Base-by-base conservation (phyloP, 2,797 vertebrate genomes). In the Ptychadena robeensis region DNA sequence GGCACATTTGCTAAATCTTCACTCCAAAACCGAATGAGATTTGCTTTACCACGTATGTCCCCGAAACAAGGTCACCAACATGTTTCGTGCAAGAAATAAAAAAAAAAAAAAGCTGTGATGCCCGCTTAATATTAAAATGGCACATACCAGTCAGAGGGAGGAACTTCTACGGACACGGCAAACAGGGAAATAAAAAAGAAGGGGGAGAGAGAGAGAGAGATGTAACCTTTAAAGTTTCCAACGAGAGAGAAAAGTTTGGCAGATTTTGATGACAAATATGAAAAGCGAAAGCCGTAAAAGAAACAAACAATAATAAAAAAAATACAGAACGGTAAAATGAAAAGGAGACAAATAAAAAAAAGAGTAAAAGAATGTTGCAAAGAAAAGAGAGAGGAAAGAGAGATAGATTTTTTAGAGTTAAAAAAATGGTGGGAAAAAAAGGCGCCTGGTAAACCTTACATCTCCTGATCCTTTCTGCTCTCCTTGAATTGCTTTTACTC, bases 381-480 rank as follows among this genome's bases (percentile, higher is more conserved):
- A 53, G 11, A 74, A 70, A 37, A 73, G 63, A 79, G 69, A 73
- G n/a, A 38, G 75, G 40, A 53, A 64, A 74, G 37, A 84, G 76
- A 73, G 70, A 40, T 80, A 73, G 72, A 61, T 63, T 74, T 74
- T 83, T 73, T 27, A 80, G 76, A 73, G 82, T 76, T 82, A 44
- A 40, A 79, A 73, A 79, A 83, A 79, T 73, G 73, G 81, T 77
- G 73, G 73, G 81, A 80, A 79, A 79, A 72, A 84, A 84, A 84
- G 82, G 77, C 82, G 82, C 77, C 77, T 84, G 77, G 48, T 84
- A 84, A 84, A 80, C 77, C 77, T 84, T 80, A 80, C 77, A 78
- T 84, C 82, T 84, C 76, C 82, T 84, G 77, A 74, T 84, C 82
- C 77, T 83, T 84, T 84, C 77, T 75, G 59, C 70, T 80, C 77